Percentiles rank a stretch among this genome's conserved stretches.
Evolutionary conservation across 2,113 vertebrate species (phyloP).

Genomic region (Cyanistes caeruleus): DNA sequence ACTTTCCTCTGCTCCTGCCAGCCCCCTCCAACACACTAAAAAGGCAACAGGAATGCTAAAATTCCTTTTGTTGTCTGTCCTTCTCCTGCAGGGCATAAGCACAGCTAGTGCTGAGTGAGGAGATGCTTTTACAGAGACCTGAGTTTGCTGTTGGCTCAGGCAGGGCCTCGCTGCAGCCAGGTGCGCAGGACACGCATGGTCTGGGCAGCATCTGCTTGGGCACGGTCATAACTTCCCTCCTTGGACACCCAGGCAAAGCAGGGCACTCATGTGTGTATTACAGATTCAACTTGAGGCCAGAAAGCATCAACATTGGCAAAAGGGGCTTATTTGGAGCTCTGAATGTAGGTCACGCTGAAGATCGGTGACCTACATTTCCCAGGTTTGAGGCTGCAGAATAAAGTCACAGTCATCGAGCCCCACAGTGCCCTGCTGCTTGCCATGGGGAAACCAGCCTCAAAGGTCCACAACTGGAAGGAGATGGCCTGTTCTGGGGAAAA

Average conservation of each 20-base stretch:
- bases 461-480: background rate
- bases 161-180: background rate
- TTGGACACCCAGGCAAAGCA: background rate
- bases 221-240: background rate
- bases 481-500: background rate
- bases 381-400: slow-evolving; percentile 20
- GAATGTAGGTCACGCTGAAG: slow-evolving; percentile 55
- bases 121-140: background rate
- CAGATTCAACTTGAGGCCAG: background rate
- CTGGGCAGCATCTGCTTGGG: background rate
- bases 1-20: background rate
- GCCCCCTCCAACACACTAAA: background rate
- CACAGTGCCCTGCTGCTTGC: background rate
- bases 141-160: background rate
- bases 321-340: slow-evolving; percentile 42
- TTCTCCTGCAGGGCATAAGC: background rate
- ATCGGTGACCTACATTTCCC: slow-evolving; percentile 49
- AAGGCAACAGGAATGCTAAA: background rate
- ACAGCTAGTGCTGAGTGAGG: background rate
- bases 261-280: background rate
- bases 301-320: background rate
- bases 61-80: background rate
- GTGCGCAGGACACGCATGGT: background rate
- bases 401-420: background rate
- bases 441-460: background rate